Evolutionary conservation across 2,888 invertebrate species (phyloP).

Genomic region (Heliconius hortense): DNA sequence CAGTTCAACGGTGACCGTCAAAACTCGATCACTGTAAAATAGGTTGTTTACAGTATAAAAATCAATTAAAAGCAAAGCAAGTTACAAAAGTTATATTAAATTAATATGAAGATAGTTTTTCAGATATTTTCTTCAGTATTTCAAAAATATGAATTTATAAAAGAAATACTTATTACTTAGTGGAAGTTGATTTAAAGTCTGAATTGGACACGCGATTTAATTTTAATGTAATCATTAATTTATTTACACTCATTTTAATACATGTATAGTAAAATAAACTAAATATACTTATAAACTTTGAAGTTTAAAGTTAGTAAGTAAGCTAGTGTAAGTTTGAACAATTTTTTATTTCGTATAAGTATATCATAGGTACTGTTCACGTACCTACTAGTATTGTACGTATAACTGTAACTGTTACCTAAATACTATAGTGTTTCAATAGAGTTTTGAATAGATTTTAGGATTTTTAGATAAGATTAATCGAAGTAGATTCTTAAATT

Average conservation of each 20-base stretch:
- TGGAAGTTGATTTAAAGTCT: too few relatives aligned
- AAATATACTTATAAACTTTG: neutral
- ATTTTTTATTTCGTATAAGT: too few relatives aligned
- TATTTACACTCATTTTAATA: neutral
- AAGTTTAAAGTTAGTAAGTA: neutral
- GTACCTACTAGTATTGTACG: too few relatives aligned
- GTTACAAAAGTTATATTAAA: too few relatives aligned
- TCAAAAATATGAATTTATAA: too few relatives aligned
- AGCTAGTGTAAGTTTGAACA: too few relatives aligned
- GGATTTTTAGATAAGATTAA: neutral
- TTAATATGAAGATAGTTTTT: too few relatives aligned
- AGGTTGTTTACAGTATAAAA: neutral
- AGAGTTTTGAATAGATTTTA: neutral
- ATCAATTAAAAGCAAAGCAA: neutral
- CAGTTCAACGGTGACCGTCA: slow-evolving; percentile 20
- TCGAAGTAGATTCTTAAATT: neutral
- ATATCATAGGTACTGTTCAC: too few relatives aligned
- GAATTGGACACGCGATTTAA: too few relatives aligned
- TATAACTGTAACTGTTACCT: neutral
- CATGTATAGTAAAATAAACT: neutral
- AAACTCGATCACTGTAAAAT: neutral
- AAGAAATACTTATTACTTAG: too few relatives aligned
- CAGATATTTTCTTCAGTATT: too few relatives aligned
- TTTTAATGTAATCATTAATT: too few relatives aligned
- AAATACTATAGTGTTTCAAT: neutral